Conservation (phyloP, 2,113 vertebrate species). For the Aramus guarauna region DNA sequence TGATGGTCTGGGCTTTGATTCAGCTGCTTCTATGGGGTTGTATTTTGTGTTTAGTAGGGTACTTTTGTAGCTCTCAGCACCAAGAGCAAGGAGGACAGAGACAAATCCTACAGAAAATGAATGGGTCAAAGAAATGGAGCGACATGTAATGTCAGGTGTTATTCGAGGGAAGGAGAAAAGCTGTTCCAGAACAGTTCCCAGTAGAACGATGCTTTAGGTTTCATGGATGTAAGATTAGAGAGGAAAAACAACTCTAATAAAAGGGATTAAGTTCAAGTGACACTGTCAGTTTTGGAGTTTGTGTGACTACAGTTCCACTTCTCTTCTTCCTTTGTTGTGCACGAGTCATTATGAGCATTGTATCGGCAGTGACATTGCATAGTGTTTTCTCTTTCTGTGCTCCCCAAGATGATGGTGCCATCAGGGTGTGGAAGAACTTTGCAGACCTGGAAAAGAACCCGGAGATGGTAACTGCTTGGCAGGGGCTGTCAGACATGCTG, state of each 20-base stretch:
- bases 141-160: not conserved
- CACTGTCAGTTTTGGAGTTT: not conserved
- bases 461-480: conserved; percentile 98
- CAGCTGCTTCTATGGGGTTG: not conserved
- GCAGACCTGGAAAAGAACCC: conserved; percentile 95
- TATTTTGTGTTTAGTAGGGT: not conserved
- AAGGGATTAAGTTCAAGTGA: not conserved
- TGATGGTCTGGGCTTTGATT: conserved; percentile 9
- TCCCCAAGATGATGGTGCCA: conserved; percentile 88
- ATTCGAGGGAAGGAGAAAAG: not conserved
- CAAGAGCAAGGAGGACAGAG: not conserved
- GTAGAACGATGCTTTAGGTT: not conserved
- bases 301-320: not conserved
- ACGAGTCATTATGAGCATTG: not conserved
- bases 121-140: not conserved
- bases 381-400: not conserved
- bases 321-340: not conserved
- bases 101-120: not conserved
- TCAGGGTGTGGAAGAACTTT: conserved; percentile 98
- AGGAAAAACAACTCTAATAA: not conserved
- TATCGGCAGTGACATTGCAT: not conserved
- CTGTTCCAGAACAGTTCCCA: not conserved
- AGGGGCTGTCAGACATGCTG: conserved; percentile 98
- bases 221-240: not conserved
- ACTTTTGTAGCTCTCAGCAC: not conserved